Conservation (phyloP, 1,140 invertebrate genomes). For the Amphibalanus amphitrite region DNA sequence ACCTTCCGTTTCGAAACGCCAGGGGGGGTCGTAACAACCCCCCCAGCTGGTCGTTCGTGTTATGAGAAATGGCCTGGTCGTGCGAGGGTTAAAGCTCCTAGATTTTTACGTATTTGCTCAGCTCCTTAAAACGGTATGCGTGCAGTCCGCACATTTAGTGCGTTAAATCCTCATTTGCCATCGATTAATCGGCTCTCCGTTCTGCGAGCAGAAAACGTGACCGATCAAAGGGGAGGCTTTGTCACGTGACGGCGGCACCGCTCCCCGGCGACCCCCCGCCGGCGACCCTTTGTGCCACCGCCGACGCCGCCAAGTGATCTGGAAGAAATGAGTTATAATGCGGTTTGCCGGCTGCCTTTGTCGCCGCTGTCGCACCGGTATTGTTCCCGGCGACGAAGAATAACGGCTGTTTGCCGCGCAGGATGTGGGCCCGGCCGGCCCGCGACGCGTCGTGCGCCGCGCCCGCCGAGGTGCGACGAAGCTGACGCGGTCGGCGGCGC, state of each 20-base stretch:
- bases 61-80: too few relatives aligned
- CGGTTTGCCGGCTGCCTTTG: neutral
- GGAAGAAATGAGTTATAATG: constrained; percentile 2
- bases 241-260: neutral
- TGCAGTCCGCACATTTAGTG: too few relatives aligned
- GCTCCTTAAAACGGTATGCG: too few relatives aligned
- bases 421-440: neutral
- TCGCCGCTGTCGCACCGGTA: neutral
- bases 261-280: too few relatives aligned
- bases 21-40: too few relatives aligned
- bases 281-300: neutral
- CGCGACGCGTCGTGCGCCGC: too few relatives aligned
- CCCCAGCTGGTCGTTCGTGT: too few relatives aligned
- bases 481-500: neutral
- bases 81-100: too few relatives aligned
- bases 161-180: neutral
- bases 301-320: neutral
- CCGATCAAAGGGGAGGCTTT: neutral
- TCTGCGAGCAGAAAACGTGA: neutral
- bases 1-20: too few relatives aligned
- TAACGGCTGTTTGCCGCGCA: neutral
- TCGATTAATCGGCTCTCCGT: neutral
- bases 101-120: too few relatives aligned
- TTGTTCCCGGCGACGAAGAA: neutral
- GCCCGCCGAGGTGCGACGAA: neutral